Evolutionary conservation across 2,113 vertebrate species (phyloP).

Genomic region (Hiodon alosoides): DNA sequence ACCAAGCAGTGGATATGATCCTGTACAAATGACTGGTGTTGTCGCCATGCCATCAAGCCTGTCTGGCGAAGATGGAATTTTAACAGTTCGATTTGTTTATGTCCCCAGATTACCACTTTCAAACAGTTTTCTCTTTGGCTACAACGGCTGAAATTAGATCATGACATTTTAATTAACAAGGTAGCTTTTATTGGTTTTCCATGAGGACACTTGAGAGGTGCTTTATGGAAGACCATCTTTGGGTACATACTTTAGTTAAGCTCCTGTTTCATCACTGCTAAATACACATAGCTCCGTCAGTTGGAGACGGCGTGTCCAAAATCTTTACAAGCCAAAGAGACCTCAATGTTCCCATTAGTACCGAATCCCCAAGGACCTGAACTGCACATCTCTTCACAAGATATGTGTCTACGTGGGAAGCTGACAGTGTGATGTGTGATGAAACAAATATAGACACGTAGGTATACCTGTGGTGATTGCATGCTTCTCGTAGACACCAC

Average conservation of each 20-base stretch:
- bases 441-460: neutral
- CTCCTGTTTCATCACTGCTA: slow-evolving; percentile 14
- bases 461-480: neutral
- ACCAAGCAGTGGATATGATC: slow-evolving; percentile 7
- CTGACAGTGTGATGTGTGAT: neutral
- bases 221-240: neutral
- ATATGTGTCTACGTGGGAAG: neutral
- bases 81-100: slow-evolving; percentile 33
- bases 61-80: slow-evolving; percentile 13
- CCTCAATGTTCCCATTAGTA: slow-evolving; percentile 22
- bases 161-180: slow-evolving; percentile 33
- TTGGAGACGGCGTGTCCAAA: slow-evolving; percentile 1
- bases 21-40: slow-evolving; percentile 19
- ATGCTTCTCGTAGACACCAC: neutral
- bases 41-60: slow-evolving; percentile 28
- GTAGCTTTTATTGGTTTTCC: slow-evolving; percentile 19
- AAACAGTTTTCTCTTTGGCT: slow-evolving; percentile 16
- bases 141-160: slow-evolving; percentile 19
- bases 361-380: slow-evolving; percentile 1
- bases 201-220: slow-evolving; percentile 13
- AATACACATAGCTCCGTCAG: neutral
- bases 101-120: slow-evolving; percentile 32
- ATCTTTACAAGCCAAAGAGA: slow-evolving; percentile 15
- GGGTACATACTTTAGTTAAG: neutral
- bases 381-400: neutral